Evolutionary conservation across 2,888 invertebrate species (phyloP), one percentile per base, ranked within the genome.

Genomic region (Cataglyphis rosenhaueri): DNA sequence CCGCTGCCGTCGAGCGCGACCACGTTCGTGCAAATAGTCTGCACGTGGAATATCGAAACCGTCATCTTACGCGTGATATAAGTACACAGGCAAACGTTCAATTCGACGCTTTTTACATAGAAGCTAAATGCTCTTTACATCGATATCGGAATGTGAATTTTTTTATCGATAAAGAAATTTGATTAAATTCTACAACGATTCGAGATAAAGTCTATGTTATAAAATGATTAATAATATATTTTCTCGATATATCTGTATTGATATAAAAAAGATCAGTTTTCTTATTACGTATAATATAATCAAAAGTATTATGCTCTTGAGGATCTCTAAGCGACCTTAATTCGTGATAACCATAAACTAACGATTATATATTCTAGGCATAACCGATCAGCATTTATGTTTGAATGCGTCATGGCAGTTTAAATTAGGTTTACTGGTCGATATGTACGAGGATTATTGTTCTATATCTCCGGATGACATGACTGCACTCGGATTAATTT

Each of bases 21-120:
- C 81, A 83, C 82, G 78, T 79, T 59, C 73, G 32, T 44, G 78
- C 78, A 71, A 79, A 79, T 71, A 71, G 78, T 44, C 73, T 18
- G 59, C 78, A 25, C 73, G 78, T 79, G 78, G 78, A 79, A 79
- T 79, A 71, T 71, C 78, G 78, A 71, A 71, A 55, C 25, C 55
- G 44, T 48, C 73, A 48, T 71, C 71, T 78, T 71, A 78, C 18
- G 10, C 78, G 10, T 18, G 6, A 0, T 38, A 44, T 25, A 25
- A 66, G 75, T n/a, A 18, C 44, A 48, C 1, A 3, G 25, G 38
- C 61, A 32, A 32, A 44, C 44, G n/a, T 44, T 3, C 41, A 10
- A 21, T 62, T 62, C 5, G 3, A 15, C 29, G 59, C 0, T n/a
- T 73, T n/a, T 61, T 61, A n/a, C 2, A 1, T 29, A 3, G 15